Conservation (phyloP, 2,888 invertebrate species). For the Cylindroiulus punctatus region DNA sequence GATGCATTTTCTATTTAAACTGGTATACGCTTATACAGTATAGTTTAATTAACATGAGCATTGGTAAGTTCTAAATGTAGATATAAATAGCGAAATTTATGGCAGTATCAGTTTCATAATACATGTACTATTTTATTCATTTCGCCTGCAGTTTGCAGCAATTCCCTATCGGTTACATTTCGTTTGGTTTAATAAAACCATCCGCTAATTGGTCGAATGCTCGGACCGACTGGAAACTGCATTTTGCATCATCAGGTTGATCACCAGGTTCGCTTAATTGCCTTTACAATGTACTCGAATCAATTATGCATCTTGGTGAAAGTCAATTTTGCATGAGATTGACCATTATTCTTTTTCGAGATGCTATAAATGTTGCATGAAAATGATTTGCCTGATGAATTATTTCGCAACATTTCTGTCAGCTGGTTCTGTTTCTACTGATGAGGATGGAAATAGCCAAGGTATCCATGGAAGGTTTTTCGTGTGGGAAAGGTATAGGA, state of each 20-base stretch:
- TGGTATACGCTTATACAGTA: too few species aligned
- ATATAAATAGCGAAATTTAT: neutral
- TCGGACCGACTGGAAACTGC: neutral
- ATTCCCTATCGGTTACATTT: neutral
- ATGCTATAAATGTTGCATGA: slow-evolving; percentile 35
- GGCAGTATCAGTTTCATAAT: too few species aligned
- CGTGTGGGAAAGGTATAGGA: neutral
- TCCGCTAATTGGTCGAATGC: neutral
- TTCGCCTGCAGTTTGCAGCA: neutral
- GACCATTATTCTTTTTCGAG: slow-evolving; percentile 33
- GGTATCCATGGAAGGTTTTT: neutral
- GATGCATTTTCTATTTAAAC: too few species aligned
- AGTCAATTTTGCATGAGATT: slow-evolving; percentile 49
- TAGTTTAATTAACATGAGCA: too few species aligned
- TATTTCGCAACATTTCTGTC: slow-evolving; percentile 13
- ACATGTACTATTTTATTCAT: neutral
- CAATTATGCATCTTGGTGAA: slow-evolving; percentile 44
- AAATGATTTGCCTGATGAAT: slow-evolving; percentile 44
- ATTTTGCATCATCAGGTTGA: slow-evolving; percentile 24
- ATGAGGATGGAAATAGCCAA: neutral
- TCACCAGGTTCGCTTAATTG: slow-evolving; percentile 28
- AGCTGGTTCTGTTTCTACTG: slow-evolving; percentile 31
- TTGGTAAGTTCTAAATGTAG: too few species aligned
- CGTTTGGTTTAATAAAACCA: neutral
- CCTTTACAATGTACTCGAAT: neutral